Conservation (phyloP, 2,113 vertebrate genomes). For the Notarius quadriscutis region DNA sequence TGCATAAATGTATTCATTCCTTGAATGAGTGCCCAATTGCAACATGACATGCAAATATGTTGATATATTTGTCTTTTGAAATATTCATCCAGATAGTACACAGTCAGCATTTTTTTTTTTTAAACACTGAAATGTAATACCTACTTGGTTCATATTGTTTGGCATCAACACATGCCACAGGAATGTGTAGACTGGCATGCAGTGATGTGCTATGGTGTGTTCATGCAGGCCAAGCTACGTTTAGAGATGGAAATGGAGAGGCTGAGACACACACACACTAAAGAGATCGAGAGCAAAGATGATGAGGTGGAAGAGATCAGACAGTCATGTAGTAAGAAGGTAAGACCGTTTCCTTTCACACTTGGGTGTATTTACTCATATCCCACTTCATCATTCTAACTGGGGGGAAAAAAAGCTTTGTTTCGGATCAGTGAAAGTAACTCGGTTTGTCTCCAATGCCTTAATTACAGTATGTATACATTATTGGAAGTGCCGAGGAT, state of each 20-base stretch:
- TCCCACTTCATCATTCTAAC: background rate
- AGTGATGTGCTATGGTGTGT: conserved; percentile 19
- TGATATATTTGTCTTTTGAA: conserved; percentile 8
- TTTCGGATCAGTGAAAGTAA: background rate
- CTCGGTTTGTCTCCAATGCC: background rate
- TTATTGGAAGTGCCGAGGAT: conserved; percentile 20
- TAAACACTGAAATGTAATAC: background rate
- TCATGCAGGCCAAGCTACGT: conserved; percentile 86
- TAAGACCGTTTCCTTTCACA: conserved; percentile 50
- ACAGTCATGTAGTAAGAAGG: conserved; percentile 96
- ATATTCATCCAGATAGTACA: background rate
- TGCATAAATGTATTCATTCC: conserved; percentile 9
- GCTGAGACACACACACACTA: conserved; percentile 88
- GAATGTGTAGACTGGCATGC: conserved; percentile 15
- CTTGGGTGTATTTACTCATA: background rate
- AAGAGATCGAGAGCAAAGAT: conserved; percentile 92
- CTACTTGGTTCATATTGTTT: conserved; percentile 4
- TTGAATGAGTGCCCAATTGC: conserved; percentile 5
- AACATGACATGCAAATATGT: conserved; percentile 19
- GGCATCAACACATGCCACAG: background rate
- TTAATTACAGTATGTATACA: conserved; percentile 3
- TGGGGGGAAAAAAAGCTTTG: background rate
- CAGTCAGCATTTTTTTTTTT: conserved; percentile 18
- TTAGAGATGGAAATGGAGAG: conserved; percentile 98
- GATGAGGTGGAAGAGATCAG: conserved; percentile 96